Evolutionary conservation across 2,113 vertebrate species (phyloP).

Genomic region (Numida meleagris): DNA sequence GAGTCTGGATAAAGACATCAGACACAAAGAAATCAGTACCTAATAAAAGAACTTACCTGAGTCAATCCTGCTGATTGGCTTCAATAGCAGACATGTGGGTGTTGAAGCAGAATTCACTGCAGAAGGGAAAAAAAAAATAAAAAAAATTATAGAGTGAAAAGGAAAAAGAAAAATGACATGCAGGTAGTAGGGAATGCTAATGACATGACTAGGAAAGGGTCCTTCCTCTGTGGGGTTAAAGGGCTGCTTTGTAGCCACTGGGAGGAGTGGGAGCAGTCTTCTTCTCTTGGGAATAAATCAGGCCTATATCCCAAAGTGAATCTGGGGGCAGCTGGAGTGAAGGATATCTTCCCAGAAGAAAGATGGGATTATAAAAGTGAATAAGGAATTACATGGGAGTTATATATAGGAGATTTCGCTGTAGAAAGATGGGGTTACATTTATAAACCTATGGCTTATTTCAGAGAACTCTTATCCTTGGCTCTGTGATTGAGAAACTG

Average conservation of each 20-base stretch:
- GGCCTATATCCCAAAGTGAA: background rate
- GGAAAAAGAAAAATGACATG: slow-evolving; percentile 47
- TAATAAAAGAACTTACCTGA: slow-evolving; percentile 74
- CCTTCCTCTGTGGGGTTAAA: slow-evolving; percentile 30
- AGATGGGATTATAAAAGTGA: slow-evolving; percentile 29
- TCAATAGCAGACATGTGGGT: slow-evolving; percentile 70
- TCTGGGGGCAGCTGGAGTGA: background rate
- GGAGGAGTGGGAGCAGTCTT: background rate
- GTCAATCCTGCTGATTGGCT: slow-evolving; percentile 71
- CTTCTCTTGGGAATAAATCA: slow-evolving; percentile 12
- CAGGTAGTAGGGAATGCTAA: slow-evolving; percentile 46
- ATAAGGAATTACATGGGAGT: slow-evolving; percentile 33
- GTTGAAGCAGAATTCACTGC: slow-evolving; percentile 69
- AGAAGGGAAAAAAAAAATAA: slow-evolving; percentile 12
- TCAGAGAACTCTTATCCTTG: background rate
- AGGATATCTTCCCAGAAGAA: slow-evolving; percentile 15
- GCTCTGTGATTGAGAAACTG: background rate
- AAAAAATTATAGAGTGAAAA: slow-evolving; percentile 1
- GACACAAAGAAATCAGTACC: slow-evolving; percentile 73
- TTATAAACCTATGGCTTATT: background rate
- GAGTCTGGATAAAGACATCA: slow-evolving; percentile 72
- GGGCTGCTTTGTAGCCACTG: background rate
- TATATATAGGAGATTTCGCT: background rate
- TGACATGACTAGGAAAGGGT: background rate
- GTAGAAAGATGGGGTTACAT: background rate